These are phyloP conservation scores for Heliothis subflexa DNA, from an alignment of 1,140 invertebrate species.

Conservation along the genomic window DNA sequence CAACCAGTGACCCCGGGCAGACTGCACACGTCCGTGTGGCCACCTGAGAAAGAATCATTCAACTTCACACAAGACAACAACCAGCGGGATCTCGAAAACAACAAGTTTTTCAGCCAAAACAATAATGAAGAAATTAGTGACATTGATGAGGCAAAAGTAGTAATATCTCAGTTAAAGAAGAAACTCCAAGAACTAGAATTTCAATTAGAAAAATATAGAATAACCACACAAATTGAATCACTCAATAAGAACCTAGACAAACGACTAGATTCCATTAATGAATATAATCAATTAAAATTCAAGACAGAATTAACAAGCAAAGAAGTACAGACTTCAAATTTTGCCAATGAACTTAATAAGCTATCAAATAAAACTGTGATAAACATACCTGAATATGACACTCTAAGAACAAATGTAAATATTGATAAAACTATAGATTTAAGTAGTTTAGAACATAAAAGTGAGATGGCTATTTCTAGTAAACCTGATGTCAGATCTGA, in stretches of 20 bases:
- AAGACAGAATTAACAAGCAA: slow-evolving; percentile 62
- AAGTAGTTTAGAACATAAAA: slow-evolving; percentile 77
- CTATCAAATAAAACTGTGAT: slow-evolving; percentile 76
- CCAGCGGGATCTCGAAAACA: slow-evolving; percentile 55
- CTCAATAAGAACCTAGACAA: slow-evolving; percentile 85
- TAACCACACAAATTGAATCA: slow-evolving; percentile 84
- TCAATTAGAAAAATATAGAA: slow-evolving; percentile 86
- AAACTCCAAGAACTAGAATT: slow-evolving; percentile 84
- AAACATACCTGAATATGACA: slow-evolving; percentile 72
- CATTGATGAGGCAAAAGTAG: slow-evolving; percentile 76
- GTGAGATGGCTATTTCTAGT: slow-evolving; percentile 59
- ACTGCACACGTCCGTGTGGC: slow-evolving; percentile 79
- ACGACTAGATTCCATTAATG: slow-evolving; percentile 80
- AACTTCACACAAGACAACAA: slow-evolving; percentile 49
- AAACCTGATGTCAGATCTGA: slow-evolving; percentile 80
- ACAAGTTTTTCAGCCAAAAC: slow-evolving; percentile 64
- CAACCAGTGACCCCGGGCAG: slow-evolving; percentile 90
- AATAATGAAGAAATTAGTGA: slow-evolving; percentile 77
- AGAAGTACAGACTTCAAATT: slow-evolving; percentile 71
- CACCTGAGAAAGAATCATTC: slow-evolving; percentile 70
- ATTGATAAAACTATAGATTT: slow-evolving; percentile 77
- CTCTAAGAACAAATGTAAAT: slow-evolving; percentile 80
- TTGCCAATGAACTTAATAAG: slow-evolving; percentile 64
- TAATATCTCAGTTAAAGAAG: slow-evolving; percentile 77
- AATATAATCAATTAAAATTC: slow-evolving; percentile 60